Conservation (phyloP, 2,888 invertebrate genomes). For the Orgyia antiqua region DNA sequence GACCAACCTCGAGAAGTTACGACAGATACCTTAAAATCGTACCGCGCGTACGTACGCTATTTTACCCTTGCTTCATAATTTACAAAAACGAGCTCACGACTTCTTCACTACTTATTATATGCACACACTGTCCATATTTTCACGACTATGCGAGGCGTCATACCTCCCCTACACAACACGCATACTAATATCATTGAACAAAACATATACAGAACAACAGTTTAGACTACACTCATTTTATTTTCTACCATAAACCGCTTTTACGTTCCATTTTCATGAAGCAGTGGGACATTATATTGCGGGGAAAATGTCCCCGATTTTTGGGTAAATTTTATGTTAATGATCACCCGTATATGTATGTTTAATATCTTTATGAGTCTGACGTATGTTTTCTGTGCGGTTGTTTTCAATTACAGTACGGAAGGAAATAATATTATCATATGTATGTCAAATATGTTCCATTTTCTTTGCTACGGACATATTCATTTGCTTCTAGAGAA, state of each 20-base stretch:
- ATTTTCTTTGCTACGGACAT: too few species aligned
- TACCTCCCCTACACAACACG: slow-evolving; percentile 19
- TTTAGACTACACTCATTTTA: slow-evolving; percentile 34
- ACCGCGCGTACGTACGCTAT: slow-evolving; percentile 11
- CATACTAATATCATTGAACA: slow-evolving; percentile 30
- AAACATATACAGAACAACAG: slow-evolving; percentile 31
- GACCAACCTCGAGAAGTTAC: too few species aligned
- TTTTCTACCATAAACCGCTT: slow-evolving; percentile 43
- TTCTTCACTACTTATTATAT: slow-evolving; percentile 24
- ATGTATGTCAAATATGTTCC: too few species aligned
- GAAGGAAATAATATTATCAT: too few species aligned
- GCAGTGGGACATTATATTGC: slow-evolving; percentile 55
- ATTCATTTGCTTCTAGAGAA: too few species aligned
- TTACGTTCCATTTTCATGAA: slow-evolving; percentile 62
- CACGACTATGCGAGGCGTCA: slow-evolving; percentile 24
- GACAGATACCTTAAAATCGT: slow-evolving; percentile 4
- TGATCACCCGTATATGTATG: slow-evolving; percentile 44
- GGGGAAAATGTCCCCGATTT: slow-evolving; percentile 51
- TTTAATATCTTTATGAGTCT: slow-evolving; percentile 32
- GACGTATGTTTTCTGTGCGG: neutral
- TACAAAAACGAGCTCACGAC: slow-evolving; percentile 6
- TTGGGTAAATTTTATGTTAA: slow-evolving; percentile 64
- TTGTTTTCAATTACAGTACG: too few species aligned
- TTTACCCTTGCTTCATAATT: slow-evolving; percentile 19
- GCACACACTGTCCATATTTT: slow-evolving; percentile 27